Base-by-base conservation (phyloP, 2,888 invertebrate genomes). In the Argyra leucocephala region DNA sequence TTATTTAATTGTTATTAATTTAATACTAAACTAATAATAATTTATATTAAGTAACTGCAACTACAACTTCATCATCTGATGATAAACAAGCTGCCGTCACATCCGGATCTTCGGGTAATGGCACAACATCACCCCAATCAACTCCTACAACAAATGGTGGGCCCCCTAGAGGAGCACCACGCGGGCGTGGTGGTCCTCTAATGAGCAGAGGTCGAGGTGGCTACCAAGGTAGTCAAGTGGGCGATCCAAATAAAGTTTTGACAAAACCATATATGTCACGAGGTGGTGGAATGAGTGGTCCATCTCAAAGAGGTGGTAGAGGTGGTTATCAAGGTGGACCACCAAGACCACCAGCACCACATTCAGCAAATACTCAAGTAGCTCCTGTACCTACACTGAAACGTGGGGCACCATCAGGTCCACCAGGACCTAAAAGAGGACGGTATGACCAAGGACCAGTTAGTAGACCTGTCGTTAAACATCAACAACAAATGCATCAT, bases 381-480 rank as follows among this genome's bases (percentile, higher is more conserved):
- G 75, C 78, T 65, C 78, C 75, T 66, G 78, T 78, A 70, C 78
- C 75, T 68, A 74, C 79, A 67, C 71, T 80, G 36, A 80, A 80
- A 71, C 77, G 79, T 31, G 80, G 79, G 63, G 77, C 78, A 22
- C 76, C 76, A 31, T 75, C 76, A 65, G 79, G 79, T 37, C 73
- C 72, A 0, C 79, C 78, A 7, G 79, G 79, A 22, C 78, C 79
- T 12, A 80, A 80, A 67, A 76, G 79, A 60, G 79, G 80, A 62
- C 76, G 79, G 57, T 80, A 80, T 66, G 79, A 80, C 57, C 76
- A 78, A 26, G 76, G 78, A 37, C 78, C 78, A 36, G 73, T 77
- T 48, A 75, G 76, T 67, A 71, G 78, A 18, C 78, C 78, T 65
- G 74, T 78, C 69, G 74, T 76, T 57, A 79, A 79, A 69, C 79